Base-by-base conservation (phyloP, 92 coral and sea anemone genomes). In the Phenganax subtilis region DNA sequence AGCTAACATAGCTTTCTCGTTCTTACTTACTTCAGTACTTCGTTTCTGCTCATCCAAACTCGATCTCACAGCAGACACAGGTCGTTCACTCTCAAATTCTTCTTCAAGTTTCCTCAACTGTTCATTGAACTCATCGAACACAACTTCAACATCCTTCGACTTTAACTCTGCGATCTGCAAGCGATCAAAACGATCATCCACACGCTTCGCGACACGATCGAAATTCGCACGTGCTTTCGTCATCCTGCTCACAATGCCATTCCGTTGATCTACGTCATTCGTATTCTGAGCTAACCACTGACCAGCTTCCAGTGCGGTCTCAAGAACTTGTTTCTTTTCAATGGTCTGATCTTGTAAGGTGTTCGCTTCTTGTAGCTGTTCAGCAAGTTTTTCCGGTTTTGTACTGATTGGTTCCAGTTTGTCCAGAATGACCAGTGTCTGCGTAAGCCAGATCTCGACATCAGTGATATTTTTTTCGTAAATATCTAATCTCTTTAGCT, bases 41-140 rank as follows among this genome's bases (percentile, higher is more conserved):
- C 98, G 91, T 75, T 94, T 93, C 75, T 94, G 98, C 59, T 94
- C 98, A 82, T 92, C 91, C 64, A 94, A 88, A 10, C 96, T 92
- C 55, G 92, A 94, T 16, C 87, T 85, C 51, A 94, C 91, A 5
- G 93, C 98, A 12, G 98, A 94, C 67, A 94, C 90, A 6, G 98
- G 97, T 44, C 98, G 85, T 90, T 92, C 89, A 51, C 97, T 93
- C 5, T 93, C 92, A 25, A 92, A 87, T 80, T 94, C 97, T 75
- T 92, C 97, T 81, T 94, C 98, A 84, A 94, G 87, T 54, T 93
- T 90, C 30, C 90, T 76, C 90, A 94, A 67, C 61, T 94, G 96
- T 63, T 94, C 92, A 77, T 85, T 59, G 76, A 94, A 94, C 85
- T 94, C 98, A 12, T 89, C 96, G 55, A 92, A 88, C 3, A 97